Evolutionary conservation across 2,797 vertebrate genomes (phyloP).

Genomic region (Tadarida brasiliensis): DNA sequence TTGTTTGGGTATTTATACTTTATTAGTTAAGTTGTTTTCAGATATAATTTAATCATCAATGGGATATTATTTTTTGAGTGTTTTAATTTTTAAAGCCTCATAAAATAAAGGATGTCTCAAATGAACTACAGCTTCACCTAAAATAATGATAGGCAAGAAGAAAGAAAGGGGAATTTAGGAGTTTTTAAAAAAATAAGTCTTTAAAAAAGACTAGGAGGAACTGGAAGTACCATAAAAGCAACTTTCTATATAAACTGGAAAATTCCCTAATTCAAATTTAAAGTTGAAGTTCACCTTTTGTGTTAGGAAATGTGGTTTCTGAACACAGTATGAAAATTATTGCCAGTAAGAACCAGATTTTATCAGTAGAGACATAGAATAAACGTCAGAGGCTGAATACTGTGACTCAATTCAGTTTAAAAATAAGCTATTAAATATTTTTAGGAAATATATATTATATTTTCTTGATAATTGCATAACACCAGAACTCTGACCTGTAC

Average conservation of each 20-base stretch:
- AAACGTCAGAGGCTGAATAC: background rate
- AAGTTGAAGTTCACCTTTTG: background rate
- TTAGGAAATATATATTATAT: background rate
- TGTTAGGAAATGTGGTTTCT: slow-evolving; percentile 19
- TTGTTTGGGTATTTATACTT: slow-evolving; percentile 50
- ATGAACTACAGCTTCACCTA: background rate
- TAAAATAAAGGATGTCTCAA: slow-evolving; percentile 35
- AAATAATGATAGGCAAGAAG: background rate
- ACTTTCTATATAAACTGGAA: slow-evolving; percentile 35
- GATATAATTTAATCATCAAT: background rate
- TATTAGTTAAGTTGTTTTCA: slow-evolving; percentile 59
- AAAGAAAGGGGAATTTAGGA: slow-evolving; percentile 40
- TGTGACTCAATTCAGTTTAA: background rate
- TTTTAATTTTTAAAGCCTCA: slow-evolving; percentile 66
- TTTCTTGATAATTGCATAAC: background rate
- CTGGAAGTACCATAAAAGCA: slow-evolving; percentile 30
- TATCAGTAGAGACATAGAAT: background rate
- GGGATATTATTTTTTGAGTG: slow-evolving; percentile 36
- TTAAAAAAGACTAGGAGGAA: slow-evolving; percentile 64
- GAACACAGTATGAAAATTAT: background rate
- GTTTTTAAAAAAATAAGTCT: background rate
- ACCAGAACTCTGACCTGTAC: background rate
- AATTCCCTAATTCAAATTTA: slow-evolving; percentile 30
- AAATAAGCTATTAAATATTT: background rate
- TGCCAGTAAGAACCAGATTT: background rate